These are phyloP conservation scores for Yponomeuta malinellus DNA, from an alignment of 2,888 invertebrate genomes.

Conservation along the genomic window DNA sequence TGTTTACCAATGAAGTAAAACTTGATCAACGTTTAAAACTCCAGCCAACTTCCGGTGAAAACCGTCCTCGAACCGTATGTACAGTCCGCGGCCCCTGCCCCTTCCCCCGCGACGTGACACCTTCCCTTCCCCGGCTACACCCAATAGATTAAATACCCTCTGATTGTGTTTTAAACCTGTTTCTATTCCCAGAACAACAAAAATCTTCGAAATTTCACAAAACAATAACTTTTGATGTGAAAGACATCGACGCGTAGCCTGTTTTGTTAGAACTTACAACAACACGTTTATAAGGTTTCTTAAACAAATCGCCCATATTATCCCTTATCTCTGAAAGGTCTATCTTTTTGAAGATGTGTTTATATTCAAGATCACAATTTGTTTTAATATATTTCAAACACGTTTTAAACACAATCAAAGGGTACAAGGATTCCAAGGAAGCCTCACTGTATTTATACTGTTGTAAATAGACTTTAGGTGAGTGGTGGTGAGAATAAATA, in stretches of 20 bases:
- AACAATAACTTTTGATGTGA: not conserved
- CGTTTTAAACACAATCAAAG: not conserved
- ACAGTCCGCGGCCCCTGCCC: constrained; percentile 45
- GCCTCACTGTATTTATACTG: constrained; percentile 51
- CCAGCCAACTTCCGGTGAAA: not conserved
- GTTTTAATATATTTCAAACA: not conserved
- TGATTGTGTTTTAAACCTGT: too few relatives aligned
- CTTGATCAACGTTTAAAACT: not conserved
- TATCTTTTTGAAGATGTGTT: too few relatives aligned
- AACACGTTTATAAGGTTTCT: not conserved
- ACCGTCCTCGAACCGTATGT: constrained; percentile 35
- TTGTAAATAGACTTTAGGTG: constrained; percentile 70
- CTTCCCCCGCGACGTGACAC: constrained; percentile 10
- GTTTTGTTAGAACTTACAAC: not conserved
- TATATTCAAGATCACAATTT: too few relatives aligned
- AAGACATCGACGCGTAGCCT: not conserved
- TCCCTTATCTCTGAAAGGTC: too few relatives aligned
- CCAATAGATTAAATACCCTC: too few relatives aligned
- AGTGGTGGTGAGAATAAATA: constrained; percentile 66
- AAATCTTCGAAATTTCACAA: not conserved
- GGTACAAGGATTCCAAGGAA: not conserved
- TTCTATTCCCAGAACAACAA: not conserved
- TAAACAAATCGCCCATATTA: too few relatives aligned
- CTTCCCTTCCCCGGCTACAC: constrained; percentile 19
- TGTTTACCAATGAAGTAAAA: not conserved